Base-by-base conservation (phyloP, 92 coral and sea anemone species). In the Epizoanthus scotinus region DNA sequence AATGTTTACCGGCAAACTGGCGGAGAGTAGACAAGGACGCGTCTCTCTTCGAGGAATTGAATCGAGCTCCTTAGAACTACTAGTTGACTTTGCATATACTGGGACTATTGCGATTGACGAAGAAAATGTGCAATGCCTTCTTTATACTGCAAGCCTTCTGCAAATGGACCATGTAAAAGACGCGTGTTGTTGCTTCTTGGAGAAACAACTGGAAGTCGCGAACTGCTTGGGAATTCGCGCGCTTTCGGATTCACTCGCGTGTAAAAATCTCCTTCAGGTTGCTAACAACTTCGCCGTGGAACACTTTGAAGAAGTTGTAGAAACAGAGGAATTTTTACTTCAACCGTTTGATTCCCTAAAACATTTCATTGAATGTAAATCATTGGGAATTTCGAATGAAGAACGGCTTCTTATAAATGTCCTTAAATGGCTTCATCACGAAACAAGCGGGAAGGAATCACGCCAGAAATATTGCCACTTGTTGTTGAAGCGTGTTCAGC, bases 191-290 rank as follows among this genome's bases (percentile, higher is more conserved):
- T 84, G 83, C 18, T 92, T 83, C 69, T 84, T 92, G 3, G 86
- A 64, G 36, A 82, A 84, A 28, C 89, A 85, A 50, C 80, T 87
- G 9, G 73, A 81, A 25, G 91, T 83, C 18, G 31, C 49, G 9
- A 92, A 92, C 71, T 92, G 97, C 63, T 77, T 92, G 85, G 97
- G 97, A 27, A 92, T 92, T 42, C 97, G 97, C 27, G 86, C 91
- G n/a, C 84, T 92, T 55, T 83, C 93, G 20, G 97, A 92, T 53
- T 73, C 89, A 13, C 86, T 92, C 15, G 79, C 93, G 63, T 92
- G 97, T 36, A 67, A 60, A n/a, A 83, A 84, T 59, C 91, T 92
- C 81, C 89, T 77, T 84, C 77, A 82, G 56, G 80, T 59, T 13
- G 91, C 93, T 56, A 84, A 92, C 52, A 71, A 79, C 20, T 92